Base-by-base conservation (phyloP, 2,888 invertebrate genomes). In the Lithosia quadra region DNA sequence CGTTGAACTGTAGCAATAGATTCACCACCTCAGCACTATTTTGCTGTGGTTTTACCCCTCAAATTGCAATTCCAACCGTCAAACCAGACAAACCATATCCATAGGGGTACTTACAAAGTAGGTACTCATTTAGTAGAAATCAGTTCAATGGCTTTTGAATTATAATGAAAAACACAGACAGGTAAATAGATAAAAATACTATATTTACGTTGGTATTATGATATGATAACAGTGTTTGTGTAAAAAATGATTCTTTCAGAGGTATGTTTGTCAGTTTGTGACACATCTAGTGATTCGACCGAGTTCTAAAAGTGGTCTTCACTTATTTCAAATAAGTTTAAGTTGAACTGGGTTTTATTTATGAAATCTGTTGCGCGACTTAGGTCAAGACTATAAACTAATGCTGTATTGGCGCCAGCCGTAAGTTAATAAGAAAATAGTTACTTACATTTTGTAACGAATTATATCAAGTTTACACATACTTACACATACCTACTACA, bases 181-280 rank as follows among this genome's bases (percentile, higher is more conserved):
- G 49, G 67, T 49, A 74, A 72, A 70, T 61, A 72, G 68, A 77
- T 73, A 77, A 65, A 73, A 49, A 49, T 49, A 56, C 69, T 39
- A 21, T 67, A 59, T 78, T 55, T 58, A 62, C 57, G 63, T 36
- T 34, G 4, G 18, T 10, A 33, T 57, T 36, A n/a, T 68, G 78
- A 78, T 36, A n/a, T 68, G 78, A 78, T 78, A 78, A 77, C 65
- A 74, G 28, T 77, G 67, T 74, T 72, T 79, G 80, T 74, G 36
- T 62, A 43, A 77, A 79, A 72, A 18, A 79, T 76, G 73, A 72
- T 68, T 59, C 67, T 49, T 77, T 80, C 72, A 77, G 78, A 80
- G 74, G 78, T 74, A 79, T 77, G 77, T 74, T 72, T 77, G 64
- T 61, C 28, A n/a, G 49, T 49, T n/a, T 8, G n/a, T 49, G 49